Evolutionary conservation across 2,797 vertebrate genomes (phyloP).

Genomic region (Syngnathus acus): DNA sequence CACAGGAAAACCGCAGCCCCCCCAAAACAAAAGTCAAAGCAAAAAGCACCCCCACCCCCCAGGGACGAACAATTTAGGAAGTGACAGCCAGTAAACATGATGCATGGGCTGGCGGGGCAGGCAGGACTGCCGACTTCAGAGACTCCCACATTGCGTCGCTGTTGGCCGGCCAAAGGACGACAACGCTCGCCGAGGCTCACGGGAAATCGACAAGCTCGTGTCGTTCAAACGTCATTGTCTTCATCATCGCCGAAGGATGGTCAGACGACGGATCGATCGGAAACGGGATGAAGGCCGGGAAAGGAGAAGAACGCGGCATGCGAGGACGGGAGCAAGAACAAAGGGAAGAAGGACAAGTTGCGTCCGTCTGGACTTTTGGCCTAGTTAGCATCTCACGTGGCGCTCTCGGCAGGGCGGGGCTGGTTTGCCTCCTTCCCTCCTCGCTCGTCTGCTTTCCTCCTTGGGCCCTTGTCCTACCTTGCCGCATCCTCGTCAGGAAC

Average conservation of each 20-base stretch:
- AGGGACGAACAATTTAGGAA: conserved; percentile 56
- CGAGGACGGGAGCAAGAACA: too few relatives aligned
- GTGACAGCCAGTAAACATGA: conserved; percentile 64
- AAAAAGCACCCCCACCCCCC: not conserved
- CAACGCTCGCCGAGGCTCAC: conserved; percentile 4
- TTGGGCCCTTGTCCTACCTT: not conserved
- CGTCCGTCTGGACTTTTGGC: conserved; percentile 12
- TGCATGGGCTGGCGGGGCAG: conserved; percentile 35
- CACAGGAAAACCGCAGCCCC: not conserved
- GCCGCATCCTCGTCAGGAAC: too few relatives aligned
- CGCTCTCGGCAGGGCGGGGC: conserved; percentile 24
- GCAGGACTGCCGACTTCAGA: conserved; percentile 30
- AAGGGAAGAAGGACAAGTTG: too few relatives aligned
- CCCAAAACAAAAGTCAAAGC: not conserved
- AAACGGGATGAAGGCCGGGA: too few relatives aligned
- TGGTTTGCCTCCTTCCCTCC: not conserved
- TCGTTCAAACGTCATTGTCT: conserved; percentile 89
- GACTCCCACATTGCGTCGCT: not conserved
- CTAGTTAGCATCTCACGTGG: conserved; percentile 86
- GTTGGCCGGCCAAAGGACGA: too few relatives aligned
- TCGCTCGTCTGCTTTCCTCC: not conserved
- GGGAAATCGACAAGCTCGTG: conserved; percentile 67
- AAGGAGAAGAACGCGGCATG: too few relatives aligned
- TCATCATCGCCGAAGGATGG: conserved; percentile 45
- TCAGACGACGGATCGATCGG: too few relatives aligned